Percentiles rank a stretch among this genome's conserved stretches.
Conservation (phyloP, 2,797 vertebrate genomes). For the Poeciliopsis turneri region DNA sequence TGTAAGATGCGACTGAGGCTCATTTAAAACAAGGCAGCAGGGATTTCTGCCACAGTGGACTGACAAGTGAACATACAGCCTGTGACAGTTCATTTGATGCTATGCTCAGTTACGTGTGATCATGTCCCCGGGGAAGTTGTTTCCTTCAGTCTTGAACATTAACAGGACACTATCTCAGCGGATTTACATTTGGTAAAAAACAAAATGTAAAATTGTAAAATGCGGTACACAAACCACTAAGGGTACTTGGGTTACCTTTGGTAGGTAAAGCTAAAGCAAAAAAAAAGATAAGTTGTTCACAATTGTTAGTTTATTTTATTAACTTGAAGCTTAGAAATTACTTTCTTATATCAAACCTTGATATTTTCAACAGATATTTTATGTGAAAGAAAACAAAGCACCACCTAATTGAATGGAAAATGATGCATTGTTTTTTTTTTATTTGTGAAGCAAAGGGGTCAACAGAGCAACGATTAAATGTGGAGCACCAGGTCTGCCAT, state of each 20-base stretch:
- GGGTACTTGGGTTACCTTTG: not conserved
- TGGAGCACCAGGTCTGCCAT: not conserved
- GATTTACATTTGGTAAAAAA: not conserved
- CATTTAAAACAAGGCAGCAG: slow-evolving; percentile 28
- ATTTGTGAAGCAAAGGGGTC: not conserved
- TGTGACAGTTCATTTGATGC: slow-evolving; percentile 28
- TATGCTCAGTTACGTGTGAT: slow-evolving; percentile 16
- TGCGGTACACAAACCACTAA: not conserved
- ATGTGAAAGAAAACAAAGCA: not conserved
- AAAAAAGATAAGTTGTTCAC: not conserved
- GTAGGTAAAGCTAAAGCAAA: not conserved
- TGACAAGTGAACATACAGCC: slow-evolving; percentile 36
- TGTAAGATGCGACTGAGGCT: slow-evolving; percentile 19
- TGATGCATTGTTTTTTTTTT: not conserved
- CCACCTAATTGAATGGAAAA: not conserved
- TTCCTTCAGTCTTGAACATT: slow-evolving; percentile 32
- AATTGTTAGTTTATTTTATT: not conserved
- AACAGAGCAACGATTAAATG: not conserved
- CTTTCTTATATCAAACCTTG: not conserved
- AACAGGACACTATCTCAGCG: slow-evolving; percentile 12
- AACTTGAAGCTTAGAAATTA: no score
- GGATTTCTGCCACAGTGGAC: slow-evolving; percentile 27
- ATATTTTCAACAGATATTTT: not conserved
- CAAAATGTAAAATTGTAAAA: not conserved
- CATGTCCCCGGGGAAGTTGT: slow-evolving; percentile 11